These are phyloP conservation scores for Eupeodes corollae DNA, from an alignment of 1,140 invertebrate genomes.

Conservation along the genomic window DNA sequence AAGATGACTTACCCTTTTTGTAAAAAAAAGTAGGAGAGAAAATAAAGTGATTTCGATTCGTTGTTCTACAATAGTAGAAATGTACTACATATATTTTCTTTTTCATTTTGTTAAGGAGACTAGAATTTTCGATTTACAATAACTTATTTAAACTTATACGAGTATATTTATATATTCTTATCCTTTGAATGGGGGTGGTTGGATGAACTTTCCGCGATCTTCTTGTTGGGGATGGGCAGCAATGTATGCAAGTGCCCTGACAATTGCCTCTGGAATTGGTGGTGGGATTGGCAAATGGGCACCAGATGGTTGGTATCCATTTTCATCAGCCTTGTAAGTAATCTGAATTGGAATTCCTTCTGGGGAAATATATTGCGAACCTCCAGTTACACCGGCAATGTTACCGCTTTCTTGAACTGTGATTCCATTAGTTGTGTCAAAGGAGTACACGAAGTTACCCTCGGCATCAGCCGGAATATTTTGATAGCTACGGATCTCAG, in stretches of 20 bases:
- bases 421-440: slow-evolving; percentile 33
- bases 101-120: too few species aligned
- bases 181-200: too few species aligned
- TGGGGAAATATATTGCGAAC: slow-evolving; percentile 25
- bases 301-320: slow-evolving; percentile 43
- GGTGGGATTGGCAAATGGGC: slow-evolving; percentile 43
- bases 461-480: slow-evolving; percentile 31
- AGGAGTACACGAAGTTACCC: slow-evolving; percentile 31
- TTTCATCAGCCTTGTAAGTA: slow-evolving; percentile 50
- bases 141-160: too few species aligned
- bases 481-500: slow-evolving; percentile 32
- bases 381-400: slow-evolving; percentile 24
- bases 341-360: slow-evolving; percentile 41
- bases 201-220: too few species aligned
- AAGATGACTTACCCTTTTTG: too few species aligned
- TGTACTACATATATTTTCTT: too few species aligned
- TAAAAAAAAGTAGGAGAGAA: too few species aligned
- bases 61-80: too few species aligned
- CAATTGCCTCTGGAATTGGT: slow-evolving; percentile 31
- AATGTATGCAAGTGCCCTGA: slow-evolving; percentile 41
- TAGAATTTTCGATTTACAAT: too few species aligned
- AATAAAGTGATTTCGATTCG: too few species aligned
- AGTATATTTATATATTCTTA: too few species aligned
- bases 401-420: slow-evolving; percentile 29
- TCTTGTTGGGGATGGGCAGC: slow-evolving; percentile 34